These are phyloP conservation scores for Drosophila serrata DNA, from an alignment of 1,140 invertebrate species.

Conservation along the genomic window DNA sequence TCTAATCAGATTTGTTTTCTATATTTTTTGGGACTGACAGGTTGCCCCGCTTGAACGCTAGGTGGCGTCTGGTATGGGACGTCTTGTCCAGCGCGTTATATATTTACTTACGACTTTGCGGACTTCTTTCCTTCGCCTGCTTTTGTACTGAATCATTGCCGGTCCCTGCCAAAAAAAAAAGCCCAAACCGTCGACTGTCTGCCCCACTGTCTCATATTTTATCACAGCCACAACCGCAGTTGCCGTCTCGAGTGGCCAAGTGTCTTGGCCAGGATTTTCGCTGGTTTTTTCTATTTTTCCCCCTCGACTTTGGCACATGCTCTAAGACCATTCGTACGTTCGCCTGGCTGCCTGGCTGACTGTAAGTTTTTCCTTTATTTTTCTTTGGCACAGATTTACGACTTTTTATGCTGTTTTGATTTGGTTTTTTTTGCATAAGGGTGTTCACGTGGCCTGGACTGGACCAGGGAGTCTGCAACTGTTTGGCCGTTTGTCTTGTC, in stretches of 20 bases:
- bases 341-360: conserved; percentile 7
- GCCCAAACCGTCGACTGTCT: conserved; percentile 70
- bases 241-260: conserved; percentile 77
- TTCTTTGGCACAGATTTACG: conserved; percentile 78
- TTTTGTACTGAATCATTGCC: conserved; percentile 75
- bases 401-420: conserved; percentile 81
- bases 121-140: conserved; percentile 61
- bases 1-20: conserved; percentile 51
- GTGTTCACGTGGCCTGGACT: conserved; percentile 78
- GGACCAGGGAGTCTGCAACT: conserved; percentile 50
- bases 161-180: conserved; percentile 23
- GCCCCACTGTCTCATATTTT: conserved; percentile 83
- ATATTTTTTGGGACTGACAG: conserved; percentile 69
- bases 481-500: conserved; percentile 77
- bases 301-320: conserved; percentile 70
- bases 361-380: conserved; percentile 19
- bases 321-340: conserved; percentile 41
- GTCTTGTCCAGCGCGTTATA: conserved; percentile 43
- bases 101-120: conserved; percentile 33
- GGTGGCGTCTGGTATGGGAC: conserved; percentile 67
- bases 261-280: conserved; percentile 60
- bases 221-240: conserved; percentile 63
- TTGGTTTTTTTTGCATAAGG: conserved; percentile 83
- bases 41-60: conserved; percentile 67
- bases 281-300: conserved; percentile 15